A percentile compares a stretch with the other conserved stretches of the same genome.
These are phyloP conservation scores for Prionailurus viverrinus DNA, from an alignment of 2,113 vertebrate genomes.

Conservation along the genomic window DNA sequence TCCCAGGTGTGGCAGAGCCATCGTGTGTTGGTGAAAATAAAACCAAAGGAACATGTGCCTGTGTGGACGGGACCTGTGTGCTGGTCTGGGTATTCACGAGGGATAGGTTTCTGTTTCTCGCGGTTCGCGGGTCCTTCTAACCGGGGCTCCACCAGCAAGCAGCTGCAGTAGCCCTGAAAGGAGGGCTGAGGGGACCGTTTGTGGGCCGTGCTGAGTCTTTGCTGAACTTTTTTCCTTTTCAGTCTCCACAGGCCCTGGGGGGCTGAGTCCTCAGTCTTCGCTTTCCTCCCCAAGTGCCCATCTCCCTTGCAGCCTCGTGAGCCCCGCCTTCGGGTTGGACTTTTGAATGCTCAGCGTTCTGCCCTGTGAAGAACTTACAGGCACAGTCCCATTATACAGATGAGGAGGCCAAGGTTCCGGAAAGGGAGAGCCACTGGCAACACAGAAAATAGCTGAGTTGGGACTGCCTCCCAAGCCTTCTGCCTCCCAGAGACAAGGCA, in stretches of 20 bases:
- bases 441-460: neutral
- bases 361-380: neutral
- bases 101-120: neutral
- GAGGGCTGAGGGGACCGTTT: neutral
- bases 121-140: neutral
- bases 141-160: neutral
- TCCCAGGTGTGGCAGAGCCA: slow-evolving; percentile 40
- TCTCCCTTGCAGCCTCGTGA: neutral
- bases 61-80: neutral
- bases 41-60: slow-evolving; percentile 53
- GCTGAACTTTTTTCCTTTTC: neutral
- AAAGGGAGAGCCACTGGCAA: neutral
- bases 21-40: slow-evolving; percentile 81
- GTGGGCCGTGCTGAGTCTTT: neutral
- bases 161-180: too few species aligned
- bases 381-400: neutral
- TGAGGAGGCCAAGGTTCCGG: neutral
- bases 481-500: neutral
- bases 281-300: fast-evolving
- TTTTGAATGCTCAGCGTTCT: neutral
- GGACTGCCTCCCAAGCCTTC: neutral
- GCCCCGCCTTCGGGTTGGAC: neutral
- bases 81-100: neutral
- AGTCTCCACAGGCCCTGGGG: neutral
- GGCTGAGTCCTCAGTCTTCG: neutral